Conservation (phyloP, 2,113 vertebrate species). For the Zosterops pallidus region DNA sequence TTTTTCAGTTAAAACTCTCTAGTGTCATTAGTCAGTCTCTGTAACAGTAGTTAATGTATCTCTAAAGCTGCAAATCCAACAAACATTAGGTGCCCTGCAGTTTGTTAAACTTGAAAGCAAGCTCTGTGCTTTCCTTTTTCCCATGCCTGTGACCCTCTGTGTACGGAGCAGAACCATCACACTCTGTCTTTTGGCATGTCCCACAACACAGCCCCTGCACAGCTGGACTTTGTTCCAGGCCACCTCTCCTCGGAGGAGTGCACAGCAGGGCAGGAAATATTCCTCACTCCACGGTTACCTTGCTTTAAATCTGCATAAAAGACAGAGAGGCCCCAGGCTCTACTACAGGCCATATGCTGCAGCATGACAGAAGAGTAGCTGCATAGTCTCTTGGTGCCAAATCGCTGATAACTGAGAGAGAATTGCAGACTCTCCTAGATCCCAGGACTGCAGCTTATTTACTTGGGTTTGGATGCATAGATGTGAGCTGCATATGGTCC, state of each 20-base stretch:
- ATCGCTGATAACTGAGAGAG: not conserved
- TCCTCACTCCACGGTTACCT: not conserved
- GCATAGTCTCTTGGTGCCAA: not conserved
- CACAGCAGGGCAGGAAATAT: conserved; percentile 9
- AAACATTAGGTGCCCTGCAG: not conserved
- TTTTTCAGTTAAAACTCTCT: not conserved
- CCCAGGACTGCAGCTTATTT: not conserved
- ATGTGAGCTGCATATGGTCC: not conserved
- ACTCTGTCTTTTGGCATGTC: not conserved
- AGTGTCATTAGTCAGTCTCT: not conserved
- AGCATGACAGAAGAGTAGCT: not conserved
- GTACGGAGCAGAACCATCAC: not conserved
- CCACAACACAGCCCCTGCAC: not conserved
- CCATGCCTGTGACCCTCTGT: not conserved
- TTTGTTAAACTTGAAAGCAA: not conserved
- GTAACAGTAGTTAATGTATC: not conserved
- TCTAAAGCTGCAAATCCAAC: not conserved
- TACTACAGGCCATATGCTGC: conserved; percentile 23
- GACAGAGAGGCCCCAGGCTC: not conserved
- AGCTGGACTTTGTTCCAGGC: not conserved
- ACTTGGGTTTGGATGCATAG: not conserved
- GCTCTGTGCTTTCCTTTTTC: not conserved
- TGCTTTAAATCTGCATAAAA: not conserved
- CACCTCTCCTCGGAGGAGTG: not conserved
- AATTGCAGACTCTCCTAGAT: not conserved